phyloP scores from a whole-genome alignment of 2,888 invertebrate species.

The Adelphocoris suturalis region DNA sequence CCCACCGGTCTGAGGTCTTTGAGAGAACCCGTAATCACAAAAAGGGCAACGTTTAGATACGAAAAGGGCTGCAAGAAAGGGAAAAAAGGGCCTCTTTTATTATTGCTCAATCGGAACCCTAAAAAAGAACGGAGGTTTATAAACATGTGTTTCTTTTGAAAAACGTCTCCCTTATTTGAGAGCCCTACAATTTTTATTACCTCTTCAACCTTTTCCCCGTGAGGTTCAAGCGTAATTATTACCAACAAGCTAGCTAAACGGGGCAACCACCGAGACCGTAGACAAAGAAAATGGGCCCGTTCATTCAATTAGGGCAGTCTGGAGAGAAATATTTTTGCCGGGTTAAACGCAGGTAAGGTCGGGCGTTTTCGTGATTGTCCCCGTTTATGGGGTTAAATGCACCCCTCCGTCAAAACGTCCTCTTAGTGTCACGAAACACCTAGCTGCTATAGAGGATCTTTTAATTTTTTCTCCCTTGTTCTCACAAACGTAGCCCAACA shows the following conservation, averaged over 20 bases:
- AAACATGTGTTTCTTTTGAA: conserved; percentile 66
- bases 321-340: conserved; percentile 25
- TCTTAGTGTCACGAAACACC: conserved; percentile 36
- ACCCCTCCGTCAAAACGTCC: not conserved
- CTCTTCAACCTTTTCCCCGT: not conserved
- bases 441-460: not conserved
- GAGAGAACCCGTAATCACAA: conserved; percentile 52
- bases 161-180: conserved; percentile 40
- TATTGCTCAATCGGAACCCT: conserved; percentile 51
- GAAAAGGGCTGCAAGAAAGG: conserved; percentile 25
- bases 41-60: conserved; percentile 41
- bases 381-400: conserved; percentile 22
- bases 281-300: conserved; percentile 36
- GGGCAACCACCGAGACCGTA: not conserved
- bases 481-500: not conserved
- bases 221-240: conserved; percentile 23
- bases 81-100: conserved; percentile 46
- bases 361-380: conserved; percentile 19
- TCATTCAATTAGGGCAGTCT: conserved; percentile 21
- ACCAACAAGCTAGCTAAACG: conserved; percentile 42
- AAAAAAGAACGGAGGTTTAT: conserved; percentile 47
- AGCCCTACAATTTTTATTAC: conserved; percentile 4
- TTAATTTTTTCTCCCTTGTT: not conserved
- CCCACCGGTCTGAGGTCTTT: conserved; percentile 9
- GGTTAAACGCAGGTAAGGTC: not conserved